These are phyloP conservation scores for Picathartes gymnocephalus DNA, from an alignment of 2,113 vertebrate genomes.

Conservation along the genomic window DNA sequence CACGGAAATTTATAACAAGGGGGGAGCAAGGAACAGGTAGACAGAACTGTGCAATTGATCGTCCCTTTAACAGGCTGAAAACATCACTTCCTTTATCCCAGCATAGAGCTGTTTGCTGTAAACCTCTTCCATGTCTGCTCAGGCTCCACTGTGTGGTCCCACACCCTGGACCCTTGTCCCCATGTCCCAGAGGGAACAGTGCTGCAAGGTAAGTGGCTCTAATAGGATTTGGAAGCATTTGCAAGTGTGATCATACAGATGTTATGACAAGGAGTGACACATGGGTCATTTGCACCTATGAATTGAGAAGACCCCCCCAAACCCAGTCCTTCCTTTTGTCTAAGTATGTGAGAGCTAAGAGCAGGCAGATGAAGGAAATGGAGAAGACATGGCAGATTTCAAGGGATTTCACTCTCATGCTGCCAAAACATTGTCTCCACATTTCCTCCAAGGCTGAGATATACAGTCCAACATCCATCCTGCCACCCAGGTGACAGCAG, in stretches of 20 bases:
- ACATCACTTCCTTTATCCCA: not conserved
- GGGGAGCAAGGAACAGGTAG: not conserved
- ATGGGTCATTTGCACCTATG: not conserved
- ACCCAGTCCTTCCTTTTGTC: not conserved
- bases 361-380: not conserved
- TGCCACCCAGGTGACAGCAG: not conserved
- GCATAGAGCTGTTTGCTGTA: not conserved
- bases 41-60: not conserved
- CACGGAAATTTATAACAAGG: constrained; percentile 15
- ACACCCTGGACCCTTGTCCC: not conserved
- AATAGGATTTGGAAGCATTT: not conserved
- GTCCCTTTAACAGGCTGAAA: not conserved
- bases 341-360: not conserved
- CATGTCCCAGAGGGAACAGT: not conserved
- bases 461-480: not conserved
- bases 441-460: not conserved
- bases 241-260: not conserved
- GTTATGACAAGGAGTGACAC: not conserved
- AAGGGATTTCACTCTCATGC: not conserved
- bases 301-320: not conserved
- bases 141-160: not conserved
- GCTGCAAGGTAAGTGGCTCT: not conserved
- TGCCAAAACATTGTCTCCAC: not conserved
- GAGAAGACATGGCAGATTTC: not conserved
- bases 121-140: constrained; percentile 1